A percentile compares a stretch with the other conserved stretches of the same genome.
Conservation (phyloP, 1,140 invertebrate genomes). For the Schlechtendalia chinensis region DNA sequence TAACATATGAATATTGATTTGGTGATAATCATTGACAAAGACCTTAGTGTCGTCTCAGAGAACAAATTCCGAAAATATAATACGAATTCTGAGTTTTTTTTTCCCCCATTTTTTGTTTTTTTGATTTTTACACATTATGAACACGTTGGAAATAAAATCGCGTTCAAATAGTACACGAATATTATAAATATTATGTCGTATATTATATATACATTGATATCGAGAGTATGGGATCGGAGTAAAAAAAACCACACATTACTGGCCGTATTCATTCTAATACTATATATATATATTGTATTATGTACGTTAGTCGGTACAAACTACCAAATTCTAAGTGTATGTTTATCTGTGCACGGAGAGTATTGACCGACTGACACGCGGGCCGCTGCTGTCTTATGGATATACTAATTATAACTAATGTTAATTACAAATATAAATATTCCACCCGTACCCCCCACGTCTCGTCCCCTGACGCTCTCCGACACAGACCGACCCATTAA, state of each 20-base stretch:
- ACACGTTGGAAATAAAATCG: neutral
- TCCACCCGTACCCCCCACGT: neutral
- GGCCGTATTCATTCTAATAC: no score
- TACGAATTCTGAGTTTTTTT: neutral
- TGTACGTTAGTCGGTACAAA: neutral
- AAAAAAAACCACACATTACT: no score
- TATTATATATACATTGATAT: no score
- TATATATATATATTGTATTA: neutral
- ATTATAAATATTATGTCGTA: no score
- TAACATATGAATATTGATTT: no score
- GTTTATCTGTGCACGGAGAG: neutral
- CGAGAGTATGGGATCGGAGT: no score
- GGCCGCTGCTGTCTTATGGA: conserved; percentile 20
- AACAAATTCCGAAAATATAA: no score
- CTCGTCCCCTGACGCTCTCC: neutral
- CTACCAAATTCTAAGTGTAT: neutral
- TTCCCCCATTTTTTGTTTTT: neutral
- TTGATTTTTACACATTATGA: neutral
- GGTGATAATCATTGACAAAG: no score
- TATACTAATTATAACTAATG: conserved; percentile 32
- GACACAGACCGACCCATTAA: neutral
- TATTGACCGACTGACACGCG: conserved; percentile 10
- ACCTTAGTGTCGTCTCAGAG: no score
- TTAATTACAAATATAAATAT: conserved; percentile 49
- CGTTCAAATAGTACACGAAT: neutral